These are phyloP conservation scores for Melinaea marsaeus DNA, from an alignment of 2,888 invertebrate genomes.

Conservation along the genomic window DNA sequence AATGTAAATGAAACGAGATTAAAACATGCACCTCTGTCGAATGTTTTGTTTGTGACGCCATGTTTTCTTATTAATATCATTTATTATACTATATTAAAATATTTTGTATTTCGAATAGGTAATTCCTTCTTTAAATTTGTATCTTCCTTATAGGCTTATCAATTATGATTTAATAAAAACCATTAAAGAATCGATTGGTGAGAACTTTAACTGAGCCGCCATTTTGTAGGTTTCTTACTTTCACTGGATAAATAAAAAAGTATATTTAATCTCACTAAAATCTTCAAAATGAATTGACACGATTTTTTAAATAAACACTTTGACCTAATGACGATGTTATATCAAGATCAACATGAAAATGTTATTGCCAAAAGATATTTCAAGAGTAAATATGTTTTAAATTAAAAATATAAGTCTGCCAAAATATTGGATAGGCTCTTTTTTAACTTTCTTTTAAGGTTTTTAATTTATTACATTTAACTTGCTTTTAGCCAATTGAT, in stretches of 20 bases:
- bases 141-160: neutral
- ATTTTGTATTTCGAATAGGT: neutral
- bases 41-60: neutral
- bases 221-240: neutral
- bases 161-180: neutral
- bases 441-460: too few species aligned
- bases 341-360: neutral
- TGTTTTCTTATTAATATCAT: neutral
- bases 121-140: neutral
- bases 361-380: neutral
- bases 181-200: neutral
- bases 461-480: too few species aligned
- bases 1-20: constrained; percentile 14
- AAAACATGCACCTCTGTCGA: neutral
- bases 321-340: neutral
- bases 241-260: constrained; percentile 4
- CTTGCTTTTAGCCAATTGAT: too few species aligned
- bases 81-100: neutral
- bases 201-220: neutral
- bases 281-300: constrained; percentile 6
- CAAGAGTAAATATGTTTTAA: neutral
- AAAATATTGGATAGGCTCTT: too few species aligned
- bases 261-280: neutral
- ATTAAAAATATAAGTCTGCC: neutral
- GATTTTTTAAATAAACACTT: constrained; percentile 1